Evolutionary conservation across 2,797 vertebrate species (phyloP).

Genomic region (Graptemys geographica): DNA sequence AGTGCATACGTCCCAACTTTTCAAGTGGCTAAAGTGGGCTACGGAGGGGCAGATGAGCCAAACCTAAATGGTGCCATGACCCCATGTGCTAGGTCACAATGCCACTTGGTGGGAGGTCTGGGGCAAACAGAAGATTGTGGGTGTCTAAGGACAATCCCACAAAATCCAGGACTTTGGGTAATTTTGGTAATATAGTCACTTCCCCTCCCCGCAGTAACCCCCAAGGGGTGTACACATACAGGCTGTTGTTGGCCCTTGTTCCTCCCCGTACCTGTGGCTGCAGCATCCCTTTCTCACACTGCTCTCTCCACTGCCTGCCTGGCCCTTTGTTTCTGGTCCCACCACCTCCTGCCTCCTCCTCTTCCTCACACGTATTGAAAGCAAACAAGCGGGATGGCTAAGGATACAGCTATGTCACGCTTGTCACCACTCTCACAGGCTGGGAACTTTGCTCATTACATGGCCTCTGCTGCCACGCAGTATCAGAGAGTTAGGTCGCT

Average conservation of each 20-base stretch:
- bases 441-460: background rate
- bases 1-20: background rate
- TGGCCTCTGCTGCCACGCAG: rapidly evolving
- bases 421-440: background rate
- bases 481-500: background rate
- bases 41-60: background rate
- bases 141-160: too few species aligned
- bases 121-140: too few species aligned
- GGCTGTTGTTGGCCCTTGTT: background rate
- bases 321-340: background rate
- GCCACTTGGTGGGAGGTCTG: too few species aligned
- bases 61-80: background rate
- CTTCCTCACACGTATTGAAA: background rate
- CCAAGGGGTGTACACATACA: too few species aligned
- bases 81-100: background rate
- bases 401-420: background rate
- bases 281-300: background rate
- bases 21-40: background rate
- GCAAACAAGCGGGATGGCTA: background rate
- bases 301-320: background rate
- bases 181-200: too few species aligned
- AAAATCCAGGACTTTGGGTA: too few species aligned
- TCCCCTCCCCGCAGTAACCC: too few species aligned
- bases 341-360: too few species aligned
- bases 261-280: too few species aligned